Base-by-base conservation (phyloP, 2,797 vertebrate genomes). In the Muscicapa comitata region DNA sequence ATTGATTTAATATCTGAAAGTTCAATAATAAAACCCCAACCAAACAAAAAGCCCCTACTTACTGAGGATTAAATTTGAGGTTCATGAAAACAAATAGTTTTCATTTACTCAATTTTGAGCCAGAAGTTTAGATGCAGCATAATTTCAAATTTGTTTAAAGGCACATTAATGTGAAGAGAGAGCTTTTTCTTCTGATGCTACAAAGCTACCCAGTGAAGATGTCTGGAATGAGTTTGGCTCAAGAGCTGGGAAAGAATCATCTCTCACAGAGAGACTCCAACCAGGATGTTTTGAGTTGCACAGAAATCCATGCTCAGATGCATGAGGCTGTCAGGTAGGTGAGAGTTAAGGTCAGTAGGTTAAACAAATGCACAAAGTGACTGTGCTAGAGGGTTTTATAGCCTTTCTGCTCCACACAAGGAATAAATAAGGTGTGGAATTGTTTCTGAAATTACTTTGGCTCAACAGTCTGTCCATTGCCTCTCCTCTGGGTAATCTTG, bases 401-500 rank as follows among this genome's bases (percentile, higher is more conserved):
- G 59, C 51, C 71, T 66, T 86, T 29, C 83, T 74, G 71, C 16
- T 62, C 40, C 40, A 81, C 29, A 8, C 9, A 0, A 63, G 54
- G 79, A 65, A 77, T 79, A 93, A 91, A 89, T 59, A 95, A 86
- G 78, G 62, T 82, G 65, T 65, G 66, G 89, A 86, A 92, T 78
- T 78, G 65, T 94, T 95, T 93, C 89, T 90, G 75, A 84, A 90
- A 94, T 95, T 86, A 62, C 76, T 92, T 78, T 81, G 58, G 54
- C 78, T 90, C 21, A 2, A 76, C 61, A 87, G 77, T 19, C 89
- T 88, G 77, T 76, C 79, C 86, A 58, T 38, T 80, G 87, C 70
- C 58, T 96, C 66, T 96, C 94, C 89, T 96, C 68, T 72, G 95
- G 77, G 87, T 87, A 94, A 94, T 96, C 79, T 55, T 94, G 68